Evolutionary conservation across 2,888 invertebrate species (phyloP).

Genomic region (Pterostichus madidus): DNA sequence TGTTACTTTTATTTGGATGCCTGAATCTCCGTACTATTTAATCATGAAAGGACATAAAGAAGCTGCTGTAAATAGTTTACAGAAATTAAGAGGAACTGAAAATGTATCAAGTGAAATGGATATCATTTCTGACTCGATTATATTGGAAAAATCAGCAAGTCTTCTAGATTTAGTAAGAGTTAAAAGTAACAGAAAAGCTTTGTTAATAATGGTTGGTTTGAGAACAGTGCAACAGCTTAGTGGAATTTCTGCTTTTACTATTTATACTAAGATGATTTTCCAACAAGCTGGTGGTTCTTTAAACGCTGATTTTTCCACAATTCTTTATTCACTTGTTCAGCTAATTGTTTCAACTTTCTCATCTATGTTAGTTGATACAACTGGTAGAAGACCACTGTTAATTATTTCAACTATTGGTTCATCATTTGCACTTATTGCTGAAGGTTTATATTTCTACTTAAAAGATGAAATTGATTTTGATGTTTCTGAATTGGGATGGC

Average conservation of each 20-base stretch:
- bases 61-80: constrained; percentile 78
- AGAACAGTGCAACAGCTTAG: constrained; percentile 83
- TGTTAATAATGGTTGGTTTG: constrained; percentile 81
- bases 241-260: constrained; percentile 82
- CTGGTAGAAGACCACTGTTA: constrained; percentile 83
- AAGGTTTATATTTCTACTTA: constrained; percentile 77
- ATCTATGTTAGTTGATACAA: constrained; percentile 81
- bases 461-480: constrained; percentile 74
- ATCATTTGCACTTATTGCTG: constrained; percentile 75
- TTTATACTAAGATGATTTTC: constrained; percentile 83
- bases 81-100: constrained; percentile 79
- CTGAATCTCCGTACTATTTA: constrained; percentile 81
- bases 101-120: constrained; percentile 77
- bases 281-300: constrained; percentile 77
- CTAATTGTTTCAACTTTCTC: constrained; percentile 80
- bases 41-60: constrained; percentile 74
- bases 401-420: constrained; percentile 79
- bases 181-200: constrained; percentile 81
- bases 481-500: constrained; percentile 75
- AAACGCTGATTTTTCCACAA: constrained; percentile 79
- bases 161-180: constrained; percentile 79
- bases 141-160: constrained; percentile 76
- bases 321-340: constrained; percentile 81
- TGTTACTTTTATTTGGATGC: constrained; percentile 81
- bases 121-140: constrained; percentile 68